Conservation (phyloP, 1,140 invertebrate species). For the Pogonus chalceus region DNA sequence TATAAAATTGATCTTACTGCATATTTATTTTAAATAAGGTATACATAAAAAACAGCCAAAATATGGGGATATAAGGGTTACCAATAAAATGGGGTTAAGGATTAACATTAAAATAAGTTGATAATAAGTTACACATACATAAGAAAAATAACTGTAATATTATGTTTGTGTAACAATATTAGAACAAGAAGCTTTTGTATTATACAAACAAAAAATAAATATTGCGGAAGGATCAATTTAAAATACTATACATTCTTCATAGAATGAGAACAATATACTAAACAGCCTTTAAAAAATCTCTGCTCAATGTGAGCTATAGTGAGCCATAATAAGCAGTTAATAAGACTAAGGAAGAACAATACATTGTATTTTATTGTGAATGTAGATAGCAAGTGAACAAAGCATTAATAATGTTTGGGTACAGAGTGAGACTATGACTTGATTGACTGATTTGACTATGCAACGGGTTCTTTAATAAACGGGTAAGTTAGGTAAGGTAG, state of each 20-base stretch:
- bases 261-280: constrained; percentile 11
- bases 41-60: constrained; percentile 22
- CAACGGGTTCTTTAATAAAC: constrained; percentile 16
- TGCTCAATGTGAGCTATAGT: constrained; percentile 17
- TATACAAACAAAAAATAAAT: constrained; percentile 12
- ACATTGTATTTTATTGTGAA: constrained; percentile 21
- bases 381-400: constrained; percentile 12
- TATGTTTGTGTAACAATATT: no score
- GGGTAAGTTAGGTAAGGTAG: no score
- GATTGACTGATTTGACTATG: not conserved
- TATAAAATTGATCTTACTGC: constrained; percentile 24
- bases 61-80: not conserved
- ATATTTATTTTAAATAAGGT: constrained; percentile 30
- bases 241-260: constrained; percentile 15
- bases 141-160: no score
- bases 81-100: constrained; percentile 8
- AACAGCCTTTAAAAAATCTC: constrained; percentile 11
- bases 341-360: constrained; percentile 24
- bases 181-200: no score
- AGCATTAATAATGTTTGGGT: constrained; percentile 5
- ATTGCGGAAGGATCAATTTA: constrained; percentile 11
- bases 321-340: constrained; percentile 10
- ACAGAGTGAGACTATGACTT: constrained; percentile 1
- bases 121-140: not conserved
- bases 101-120: not conserved